A percentile compares a stretch with the other conserved stretches of the same genome.
These are phyloP conservation scores for Tetragnatha montana DNA, from an alignment of 2,888 invertebrate genomes.

Conservation along the genomic window DNA sequence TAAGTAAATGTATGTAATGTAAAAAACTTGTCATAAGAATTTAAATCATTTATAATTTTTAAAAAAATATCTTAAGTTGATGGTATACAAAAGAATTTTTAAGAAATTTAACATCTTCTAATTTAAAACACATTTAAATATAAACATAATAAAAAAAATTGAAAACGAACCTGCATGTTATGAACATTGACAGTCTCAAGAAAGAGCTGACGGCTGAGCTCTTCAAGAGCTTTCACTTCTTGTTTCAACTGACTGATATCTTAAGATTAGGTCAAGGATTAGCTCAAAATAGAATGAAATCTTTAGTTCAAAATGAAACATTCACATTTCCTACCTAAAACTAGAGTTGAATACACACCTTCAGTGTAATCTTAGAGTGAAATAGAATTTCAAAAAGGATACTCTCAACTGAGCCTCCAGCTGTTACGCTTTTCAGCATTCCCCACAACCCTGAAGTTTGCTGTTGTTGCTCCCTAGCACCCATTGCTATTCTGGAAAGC, in stretches of 20 bases:
- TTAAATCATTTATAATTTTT: too few relatives aligned
- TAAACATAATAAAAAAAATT: too few relatives aligned
- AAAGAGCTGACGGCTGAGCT: constrained; percentile 94
- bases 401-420: constrained; percentile 77
- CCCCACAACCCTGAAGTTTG: constrained; percentile 72
- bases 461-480: constrained; percentile 80
- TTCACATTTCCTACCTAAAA: constrained; percentile 72
- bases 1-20: too few relatives aligned
- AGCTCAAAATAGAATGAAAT: not conserved
- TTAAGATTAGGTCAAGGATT: constrained; percentile 74
- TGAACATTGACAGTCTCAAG: constrained; percentile 96
- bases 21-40: too few relatives aligned
- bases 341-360: too few relatives aligned
- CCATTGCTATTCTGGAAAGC: constrained; percentile 83
- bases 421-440: constrained; percentile 67
- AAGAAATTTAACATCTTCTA: too few relatives aligned
- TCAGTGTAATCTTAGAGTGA: too few relatives aligned
- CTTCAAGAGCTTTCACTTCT: constrained; percentile 92
- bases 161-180: constrained; percentile 80
- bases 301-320: not conserved
- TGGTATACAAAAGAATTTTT: too few relatives aligned
- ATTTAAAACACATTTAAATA: too few relatives aligned
- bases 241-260: constrained; percentile 87
- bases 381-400: constrained; percentile 47
- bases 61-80: too few relatives aligned